These are phyloP conservation scores for Xenopus laevis DNA, from an alignment of 2,113 vertebrate genomes.

Conservation along the genomic window DNA sequence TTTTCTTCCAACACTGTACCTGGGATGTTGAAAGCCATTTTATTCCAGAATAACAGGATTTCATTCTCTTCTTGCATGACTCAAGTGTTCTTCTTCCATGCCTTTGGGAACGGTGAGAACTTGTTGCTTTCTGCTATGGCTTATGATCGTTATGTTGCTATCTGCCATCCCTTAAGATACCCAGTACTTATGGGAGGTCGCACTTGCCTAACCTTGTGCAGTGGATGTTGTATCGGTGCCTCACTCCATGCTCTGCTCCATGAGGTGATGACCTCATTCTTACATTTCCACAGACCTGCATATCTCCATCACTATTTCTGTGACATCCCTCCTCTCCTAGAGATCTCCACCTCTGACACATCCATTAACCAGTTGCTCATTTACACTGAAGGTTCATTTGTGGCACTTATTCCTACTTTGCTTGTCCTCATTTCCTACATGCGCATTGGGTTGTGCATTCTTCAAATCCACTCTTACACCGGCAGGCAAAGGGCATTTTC, in stretches of 20 bases:
- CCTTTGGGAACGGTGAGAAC: conserved; percentile 8
- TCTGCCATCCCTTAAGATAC: conserved; percentile 21
- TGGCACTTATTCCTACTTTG: conserved; percentile 4
- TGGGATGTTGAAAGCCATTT: background rate
- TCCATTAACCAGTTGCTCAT: conserved; percentile 9
- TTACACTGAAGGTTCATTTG: background rate
- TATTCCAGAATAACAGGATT: background rate
- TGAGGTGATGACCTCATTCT: background rate
- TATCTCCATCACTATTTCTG: conserved; percentile 28
- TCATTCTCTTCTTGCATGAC: background rate
- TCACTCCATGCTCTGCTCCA: conserved; percentile 16
- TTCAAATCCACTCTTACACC: conserved; percentile 7
- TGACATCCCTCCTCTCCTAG: conserved; percentile 24
- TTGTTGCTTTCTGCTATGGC: conserved; percentile 10
- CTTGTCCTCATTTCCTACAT: conserved; percentile 16
- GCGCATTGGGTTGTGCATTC: conserved; percentile 9
- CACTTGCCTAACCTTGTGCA: background rate
- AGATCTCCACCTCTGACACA: conserved; percentile 10
- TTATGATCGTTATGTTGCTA: conserved; percentile 27
- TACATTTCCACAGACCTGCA: background rate
- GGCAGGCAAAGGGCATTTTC: conserved; percentile 34
- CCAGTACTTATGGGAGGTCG: background rate
- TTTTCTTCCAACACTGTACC: conserved; percentile 23
- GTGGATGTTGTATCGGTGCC: background rate
- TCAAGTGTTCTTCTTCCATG: conserved; percentile 14